A percentile compares a stretch with the other conserved stretches of the same genome.
phyloP scores from a whole-genome alignment of 2,888 invertebrate genomes.

The Abrostola tripartita region DNA sequence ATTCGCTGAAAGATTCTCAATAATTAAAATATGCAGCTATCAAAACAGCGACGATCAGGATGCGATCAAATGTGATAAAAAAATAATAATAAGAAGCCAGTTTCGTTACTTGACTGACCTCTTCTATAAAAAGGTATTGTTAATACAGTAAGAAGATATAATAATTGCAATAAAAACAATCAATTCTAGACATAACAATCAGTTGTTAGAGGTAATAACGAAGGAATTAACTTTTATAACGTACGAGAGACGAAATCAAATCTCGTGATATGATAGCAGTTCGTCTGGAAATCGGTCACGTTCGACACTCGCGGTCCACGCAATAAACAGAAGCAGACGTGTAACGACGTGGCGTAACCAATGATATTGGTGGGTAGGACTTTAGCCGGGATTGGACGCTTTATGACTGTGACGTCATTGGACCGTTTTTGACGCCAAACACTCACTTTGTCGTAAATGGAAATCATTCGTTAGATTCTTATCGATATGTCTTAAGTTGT shows the following conservation, averaged over 20 bases:
- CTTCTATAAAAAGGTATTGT: no score
- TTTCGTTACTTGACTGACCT: no score
- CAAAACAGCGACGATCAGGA: no score
- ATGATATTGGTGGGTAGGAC: slow-evolving; percentile 21
- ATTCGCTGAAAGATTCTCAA: no score
- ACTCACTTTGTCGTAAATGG: slow-evolving; percentile 1
- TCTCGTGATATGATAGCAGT: not conserved
- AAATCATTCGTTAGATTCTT: not conserved
- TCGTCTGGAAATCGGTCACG: not conserved
- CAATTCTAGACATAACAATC: no score
- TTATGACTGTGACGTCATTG: slow-evolving; percentile 16
- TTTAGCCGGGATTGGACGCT: slow-evolving; percentile 11
- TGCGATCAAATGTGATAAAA: no score
- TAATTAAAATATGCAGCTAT: no score
- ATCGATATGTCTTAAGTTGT: no score
- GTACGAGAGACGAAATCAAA: not conserved
- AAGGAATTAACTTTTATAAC: not conserved
- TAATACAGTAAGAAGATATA: no score
- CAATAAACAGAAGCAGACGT: slow-evolving; percentile 17
- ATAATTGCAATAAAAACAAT: no score
- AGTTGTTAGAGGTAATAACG: no score
- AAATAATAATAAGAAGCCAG: no score
- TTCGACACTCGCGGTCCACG: not conserved
- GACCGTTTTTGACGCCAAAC: slow-evolving; percentile 31
- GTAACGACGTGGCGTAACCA: slow-evolving; percentile 30